A percentile compares a stretch with the other conserved stretches of the same genome.
These are phyloP conservation scores for Ephialtes manifestator DNA, from an alignment of 2,888 invertebrate species.

Conservation along the genomic window DNA sequence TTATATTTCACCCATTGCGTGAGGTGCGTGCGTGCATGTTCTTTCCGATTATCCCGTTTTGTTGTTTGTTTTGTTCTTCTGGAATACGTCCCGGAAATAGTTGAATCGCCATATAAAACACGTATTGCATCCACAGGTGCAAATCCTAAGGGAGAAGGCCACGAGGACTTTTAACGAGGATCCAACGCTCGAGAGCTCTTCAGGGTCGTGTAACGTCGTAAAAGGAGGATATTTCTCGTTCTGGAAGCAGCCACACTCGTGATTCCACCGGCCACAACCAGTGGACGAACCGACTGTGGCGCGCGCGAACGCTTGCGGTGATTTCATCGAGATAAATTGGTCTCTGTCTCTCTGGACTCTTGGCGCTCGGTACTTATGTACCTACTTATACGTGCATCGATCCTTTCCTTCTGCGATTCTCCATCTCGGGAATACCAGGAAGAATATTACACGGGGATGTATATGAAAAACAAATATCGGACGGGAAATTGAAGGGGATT, in stretches of 20 bases:
- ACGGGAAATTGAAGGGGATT: slow-evolving; percentile 9
- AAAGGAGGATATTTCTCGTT: slow-evolving; percentile 63
- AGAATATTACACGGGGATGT: slow-evolving; percentile 9
- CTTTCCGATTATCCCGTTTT: slow-evolving; percentile 15
- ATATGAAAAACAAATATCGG: slow-evolving; percentile 26
- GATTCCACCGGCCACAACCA: neutral
- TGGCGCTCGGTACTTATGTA: slow-evolving; percentile 47
- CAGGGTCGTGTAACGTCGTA: slow-evolving; percentile 57
- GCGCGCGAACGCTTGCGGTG: slow-evolving; percentile 38
- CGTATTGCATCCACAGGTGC: slow-evolving; percentile 64
- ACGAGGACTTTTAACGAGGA: slow-evolving; percentile 62
- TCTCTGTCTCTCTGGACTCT: slow-evolving; percentile 46
- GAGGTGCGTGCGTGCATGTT: slow-evolving; percentile 14
- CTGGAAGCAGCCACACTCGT: slow-evolving; percentile 32
- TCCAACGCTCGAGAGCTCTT: slow-evolving; percentile 27
- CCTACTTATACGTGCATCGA: slow-evolving; percentile 43
- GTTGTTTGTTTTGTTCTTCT: neutral
- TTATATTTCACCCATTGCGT: slow-evolving; percentile 27
- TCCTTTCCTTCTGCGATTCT: slow-evolving; percentile 21
- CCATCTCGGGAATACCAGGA: slow-evolving; percentile 10
- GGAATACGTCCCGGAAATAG: slow-evolving; percentile 54
- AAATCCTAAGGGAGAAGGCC: slow-evolving; percentile 44
- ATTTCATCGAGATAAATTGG: slow-evolving; percentile 66
- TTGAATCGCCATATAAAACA: slow-evolving; percentile 59
- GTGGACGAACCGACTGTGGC: slow-evolving; percentile 25